These are phyloP conservation scores for Melanostigma gelatinosum DNA, from an alignment of 2,113 vertebrate genomes.

Conservation along the genomic window DNA sequence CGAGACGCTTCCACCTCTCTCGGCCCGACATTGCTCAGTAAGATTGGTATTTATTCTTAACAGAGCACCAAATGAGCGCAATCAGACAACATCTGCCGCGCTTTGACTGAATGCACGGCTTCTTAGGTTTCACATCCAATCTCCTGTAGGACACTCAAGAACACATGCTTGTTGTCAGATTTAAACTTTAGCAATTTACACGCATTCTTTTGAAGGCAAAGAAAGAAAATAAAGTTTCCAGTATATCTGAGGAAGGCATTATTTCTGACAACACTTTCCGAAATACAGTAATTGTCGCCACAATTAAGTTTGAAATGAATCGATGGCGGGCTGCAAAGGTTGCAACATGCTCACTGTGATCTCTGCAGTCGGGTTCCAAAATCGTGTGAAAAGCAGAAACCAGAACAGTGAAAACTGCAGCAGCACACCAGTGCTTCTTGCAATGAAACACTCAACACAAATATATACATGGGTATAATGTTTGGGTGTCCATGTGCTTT, in stretches of 20 bases:
- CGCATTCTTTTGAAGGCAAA: slow-evolving; percentile 32
- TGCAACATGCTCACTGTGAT: not conserved
- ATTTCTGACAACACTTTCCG: not conserved
- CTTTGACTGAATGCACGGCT: slow-evolving; percentile 34
- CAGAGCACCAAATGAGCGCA: slow-evolving; percentile 43
- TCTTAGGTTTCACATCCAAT: slow-evolving; percentile 39
- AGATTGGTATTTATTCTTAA: slow-evolving; percentile 43
- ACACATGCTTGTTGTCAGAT: slow-evolving; percentile 49
- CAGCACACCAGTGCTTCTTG: not conserved
- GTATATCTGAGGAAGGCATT: slow-evolving; percentile 18
- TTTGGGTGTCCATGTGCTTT: not conserved
- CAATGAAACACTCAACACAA: not conserved
- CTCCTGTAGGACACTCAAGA: slow-evolving; percentile 23
- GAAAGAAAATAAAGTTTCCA: not conserved
- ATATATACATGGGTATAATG: not conserved
- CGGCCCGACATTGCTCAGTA: slow-evolving; percentile 10
- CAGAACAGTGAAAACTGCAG: not conserved
- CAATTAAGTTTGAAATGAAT: not conserved
- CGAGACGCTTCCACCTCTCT: slow-evolving; percentile 9
- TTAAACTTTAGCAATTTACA: slow-evolving; percentile 10
- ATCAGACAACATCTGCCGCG: slow-evolving; percentile 62
- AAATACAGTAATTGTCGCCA: not conserved
- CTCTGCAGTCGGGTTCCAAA: not conserved
- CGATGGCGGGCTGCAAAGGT: not conserved
- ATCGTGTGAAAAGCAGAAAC: not conserved